Evolutionary conservation across 2,888 invertebrate species (phyloP).

Genomic region (Megalurothrips usitatus): DNA sequence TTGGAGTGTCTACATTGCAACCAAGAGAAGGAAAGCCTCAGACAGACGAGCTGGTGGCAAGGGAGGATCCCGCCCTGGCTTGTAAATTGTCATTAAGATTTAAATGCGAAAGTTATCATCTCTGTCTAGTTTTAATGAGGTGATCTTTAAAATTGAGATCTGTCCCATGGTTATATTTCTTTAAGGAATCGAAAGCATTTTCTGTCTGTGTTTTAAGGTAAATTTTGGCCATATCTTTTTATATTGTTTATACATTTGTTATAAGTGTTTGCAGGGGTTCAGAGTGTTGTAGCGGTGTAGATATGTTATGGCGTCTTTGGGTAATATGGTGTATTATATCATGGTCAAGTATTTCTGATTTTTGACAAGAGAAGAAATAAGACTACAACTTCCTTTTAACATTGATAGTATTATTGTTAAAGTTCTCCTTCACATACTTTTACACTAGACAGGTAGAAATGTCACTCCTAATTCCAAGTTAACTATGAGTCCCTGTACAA

Average conservation of each 20-base stretch:
- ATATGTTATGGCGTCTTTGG: not conserved
- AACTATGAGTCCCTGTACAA: not conserved
- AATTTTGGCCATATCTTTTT: not conserved
- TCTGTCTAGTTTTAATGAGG: not conserved
- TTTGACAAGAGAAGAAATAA: not conserved
- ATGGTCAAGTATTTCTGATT: not conserved
- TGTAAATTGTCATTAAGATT: not conserved
- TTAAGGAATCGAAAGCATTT: not conserved
- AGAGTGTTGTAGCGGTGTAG: not conserved
- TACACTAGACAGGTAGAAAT: not conserved
- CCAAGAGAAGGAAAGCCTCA: constrained; percentile 50
- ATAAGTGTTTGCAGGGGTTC: not conserved
- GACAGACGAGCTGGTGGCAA: not conserved
- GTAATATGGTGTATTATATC: not conserved
- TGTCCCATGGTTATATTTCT: not conserved
- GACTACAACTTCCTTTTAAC: not conserved
- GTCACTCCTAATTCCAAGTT: not conserved
- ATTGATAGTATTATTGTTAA: not conserved
- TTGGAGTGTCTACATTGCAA: constrained; percentile 72
- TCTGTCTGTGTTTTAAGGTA: not conserved
- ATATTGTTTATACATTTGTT: not conserved
- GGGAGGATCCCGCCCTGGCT: not conserved
- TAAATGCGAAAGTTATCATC: not conserved
- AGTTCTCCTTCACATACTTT: not conserved
- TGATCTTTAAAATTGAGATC: not conserved